Percentiles rank a stretch among this genome's conserved stretches.
Evolutionary conservation across 30 jellyfish, hydroid and myxozoan genomes (phyloP).

Genomic region (Mastigias papua): DNA sequence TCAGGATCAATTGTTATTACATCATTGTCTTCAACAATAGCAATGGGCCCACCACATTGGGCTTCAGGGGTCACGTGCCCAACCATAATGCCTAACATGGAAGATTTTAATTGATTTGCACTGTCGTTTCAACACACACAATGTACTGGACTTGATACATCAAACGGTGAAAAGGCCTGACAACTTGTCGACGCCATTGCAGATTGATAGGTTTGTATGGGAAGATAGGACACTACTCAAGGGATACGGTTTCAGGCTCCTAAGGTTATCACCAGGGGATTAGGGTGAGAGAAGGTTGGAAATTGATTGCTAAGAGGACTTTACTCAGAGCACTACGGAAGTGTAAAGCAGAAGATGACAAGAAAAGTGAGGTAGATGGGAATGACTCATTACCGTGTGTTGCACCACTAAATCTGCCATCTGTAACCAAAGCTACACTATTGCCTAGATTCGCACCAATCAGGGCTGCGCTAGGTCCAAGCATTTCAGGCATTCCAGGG

Average conservation of each 20-base stretch:
- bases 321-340: too few relatives aligned
- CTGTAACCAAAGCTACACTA: conserved; percentile 82
- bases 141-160: too few relatives aligned
- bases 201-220: too few relatives aligned
- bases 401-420: conserved; percentile 84
- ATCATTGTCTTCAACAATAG: conserved; percentile 65
- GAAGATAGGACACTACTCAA: too few relatives aligned
- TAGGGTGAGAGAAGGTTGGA: too few relatives aligned
- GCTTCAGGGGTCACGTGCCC: conserved; percentile 90
- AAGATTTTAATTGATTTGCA: not conserved
- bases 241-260: too few relatives aligned
- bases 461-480: conserved; percentile 79
- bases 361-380: not conserved
- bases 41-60: conserved; percentile 84
- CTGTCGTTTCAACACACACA: not conserved
- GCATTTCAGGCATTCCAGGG: conserved; percentile 92
- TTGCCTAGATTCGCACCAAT: conserved; percentile 71
- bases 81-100: conserved; percentile 61
- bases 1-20: conserved; percentile 60
- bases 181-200: too few relatives aligned
- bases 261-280: too few relatives aligned
- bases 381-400: conserved; percentile 76
- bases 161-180: too few relatives aligned
- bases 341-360: not conserved
- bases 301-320: too few relatives aligned